These are phyloP conservation scores for Chiroxiphia lanceolata DNA, from an alignment of 2,797 vertebrate species.

Conservation along the genomic window DNA sequence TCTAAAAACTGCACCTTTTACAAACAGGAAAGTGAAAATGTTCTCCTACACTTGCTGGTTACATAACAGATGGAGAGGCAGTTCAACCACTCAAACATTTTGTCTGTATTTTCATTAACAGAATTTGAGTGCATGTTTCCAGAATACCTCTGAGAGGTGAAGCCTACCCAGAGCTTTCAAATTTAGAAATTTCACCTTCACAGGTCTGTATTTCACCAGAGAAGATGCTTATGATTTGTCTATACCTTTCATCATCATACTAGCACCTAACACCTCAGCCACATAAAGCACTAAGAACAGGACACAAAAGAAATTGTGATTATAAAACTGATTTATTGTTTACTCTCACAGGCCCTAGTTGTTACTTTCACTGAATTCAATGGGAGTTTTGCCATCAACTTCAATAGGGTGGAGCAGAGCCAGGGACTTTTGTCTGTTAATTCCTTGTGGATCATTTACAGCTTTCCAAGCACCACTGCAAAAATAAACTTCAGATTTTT, in stretches of 20 bases:
- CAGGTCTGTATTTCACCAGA: background rate
- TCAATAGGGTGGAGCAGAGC: constrained; percentile 50
- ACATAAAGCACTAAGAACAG: background rate
- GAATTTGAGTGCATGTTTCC: background rate
- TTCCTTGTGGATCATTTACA: constrained; percentile 63
- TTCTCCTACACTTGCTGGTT: background rate
- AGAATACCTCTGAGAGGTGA: background rate
- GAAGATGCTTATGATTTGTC: background rate
- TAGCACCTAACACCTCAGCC: background rate
- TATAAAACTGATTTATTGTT: constrained; percentile 1
- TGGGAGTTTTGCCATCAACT: constrained; percentile 18
- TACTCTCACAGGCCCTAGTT: background rate
- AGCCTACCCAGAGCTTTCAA: background rate
- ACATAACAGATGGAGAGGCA: background rate
- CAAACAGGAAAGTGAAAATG: background rate
- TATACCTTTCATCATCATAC: background rate
- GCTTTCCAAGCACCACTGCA: constrained; percentile 54
- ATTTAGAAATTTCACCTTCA: background rate
- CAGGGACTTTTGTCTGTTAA: constrained; percentile 56
- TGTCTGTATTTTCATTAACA: background rate
- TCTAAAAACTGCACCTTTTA: background rate
- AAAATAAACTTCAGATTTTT: constrained; percentile 66
- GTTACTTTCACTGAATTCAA: constrained; percentile 34
- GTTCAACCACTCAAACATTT: background rate
- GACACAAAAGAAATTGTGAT: background rate